Conservation (phyloP, 2,797 vertebrate species). For the Sebastes iracundus region DNA sequence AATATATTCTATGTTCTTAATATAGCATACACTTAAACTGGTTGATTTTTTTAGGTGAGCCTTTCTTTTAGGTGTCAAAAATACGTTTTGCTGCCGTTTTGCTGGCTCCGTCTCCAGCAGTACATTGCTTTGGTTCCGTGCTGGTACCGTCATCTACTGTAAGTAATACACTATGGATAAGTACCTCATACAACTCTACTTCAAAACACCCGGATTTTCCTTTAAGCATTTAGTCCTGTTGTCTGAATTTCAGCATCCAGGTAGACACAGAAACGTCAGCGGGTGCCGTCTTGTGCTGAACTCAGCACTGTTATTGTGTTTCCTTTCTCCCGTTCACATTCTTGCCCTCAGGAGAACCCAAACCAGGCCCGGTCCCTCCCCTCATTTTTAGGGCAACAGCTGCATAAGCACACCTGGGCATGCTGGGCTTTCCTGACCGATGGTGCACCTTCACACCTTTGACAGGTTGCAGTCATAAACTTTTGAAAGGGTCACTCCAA, state of each 20-base stretch:
- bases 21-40: no score
- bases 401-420: slow-evolving; percentile 1
- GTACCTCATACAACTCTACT: no score
- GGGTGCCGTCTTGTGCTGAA: slow-evolving; percentile 13
- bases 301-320: background rate
- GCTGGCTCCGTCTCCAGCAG: no score
- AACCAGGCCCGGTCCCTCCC: background rate
- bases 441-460: slow-evolving; percentile 3
- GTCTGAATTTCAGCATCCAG: slow-evolving; percentile 4
- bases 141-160: no score
- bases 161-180: background rate
- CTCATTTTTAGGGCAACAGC: slow-evolving; percentile 26
- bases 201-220: no score
- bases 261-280: background rate
- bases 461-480: slow-evolving; percentile 10
- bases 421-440: background rate
- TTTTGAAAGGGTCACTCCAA: background rate
- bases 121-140: no score
- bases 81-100: no score
- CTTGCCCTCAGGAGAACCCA: slow-evolving; percentile 35
- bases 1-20: no score
- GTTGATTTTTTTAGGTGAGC: no score
- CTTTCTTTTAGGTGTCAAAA: no score
- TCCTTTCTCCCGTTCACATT: slow-evolving; percentile 31
- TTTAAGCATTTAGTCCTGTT: background rate